phyloP scores from a whole-genome alignment of 2,888 invertebrate species.

The Hemithea aestivaria region DNA sequence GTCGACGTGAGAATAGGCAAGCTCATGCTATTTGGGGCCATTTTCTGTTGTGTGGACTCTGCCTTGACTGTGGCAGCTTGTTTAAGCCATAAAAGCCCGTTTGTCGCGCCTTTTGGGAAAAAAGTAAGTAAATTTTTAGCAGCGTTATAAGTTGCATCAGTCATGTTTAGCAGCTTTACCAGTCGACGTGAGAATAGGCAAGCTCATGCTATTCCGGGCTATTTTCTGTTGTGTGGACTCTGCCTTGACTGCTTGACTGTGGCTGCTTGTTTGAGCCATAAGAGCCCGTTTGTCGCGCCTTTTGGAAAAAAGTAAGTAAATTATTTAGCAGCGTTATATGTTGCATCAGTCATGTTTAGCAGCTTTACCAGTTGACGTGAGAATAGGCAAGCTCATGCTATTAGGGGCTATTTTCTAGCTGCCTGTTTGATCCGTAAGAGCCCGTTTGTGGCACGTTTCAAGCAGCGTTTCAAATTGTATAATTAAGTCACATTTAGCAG shows the following conservation, averaged over 20 bases:
- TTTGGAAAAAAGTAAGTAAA: constrained; percentile 81
- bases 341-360: no score
- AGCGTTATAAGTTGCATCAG: no score
- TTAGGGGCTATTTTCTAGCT: constrained; percentile 94
- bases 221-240: constrained; percentile 96
- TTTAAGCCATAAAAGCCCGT: constrained; percentile 88
- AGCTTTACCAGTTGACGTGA: constrained; percentile 92
- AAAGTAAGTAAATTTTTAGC: constrained; percentile 53
- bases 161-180: constrained; percentile 93
- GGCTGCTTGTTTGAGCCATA: constrained; percentile 89
- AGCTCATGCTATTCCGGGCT: constrained; percentile 93
- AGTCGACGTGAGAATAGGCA: constrained; percentile 94
- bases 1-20: constrained; percentile 96
- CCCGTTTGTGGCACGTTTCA: constrained; percentile 87
- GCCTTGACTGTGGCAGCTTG: constrained; percentile 94
- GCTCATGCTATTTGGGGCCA: constrained; percentile 93
- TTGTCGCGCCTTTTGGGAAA: constrained; percentile 86
- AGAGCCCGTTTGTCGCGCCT: constrained; percentile 87
- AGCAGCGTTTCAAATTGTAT: no score
- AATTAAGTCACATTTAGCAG: no score
- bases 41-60: constrained; percentile 95
- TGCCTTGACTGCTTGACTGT: constrained; percentile 94
- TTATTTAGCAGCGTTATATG: no score
- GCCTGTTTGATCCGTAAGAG: constrained; percentile 89
- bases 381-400: constrained; percentile 95